Evolutionary conservation across 2,113 vertebrate genomes (phyloP).

Genomic region (Stictonetta naevosa): DNA sequence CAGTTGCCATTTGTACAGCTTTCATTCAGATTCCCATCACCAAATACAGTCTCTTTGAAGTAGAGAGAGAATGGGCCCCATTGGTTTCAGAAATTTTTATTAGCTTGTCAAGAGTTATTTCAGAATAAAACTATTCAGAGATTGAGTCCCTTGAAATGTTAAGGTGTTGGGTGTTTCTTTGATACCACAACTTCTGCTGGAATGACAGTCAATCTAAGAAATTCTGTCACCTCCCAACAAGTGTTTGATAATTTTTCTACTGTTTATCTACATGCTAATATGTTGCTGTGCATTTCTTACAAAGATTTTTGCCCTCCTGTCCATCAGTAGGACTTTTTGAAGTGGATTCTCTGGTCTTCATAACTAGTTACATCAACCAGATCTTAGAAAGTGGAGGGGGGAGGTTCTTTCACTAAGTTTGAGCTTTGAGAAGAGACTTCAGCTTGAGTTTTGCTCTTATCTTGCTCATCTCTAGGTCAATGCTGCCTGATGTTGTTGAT

Average conservation of each 20-base stretch:
- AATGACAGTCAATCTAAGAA: neutral
- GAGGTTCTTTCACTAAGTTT: neutral
- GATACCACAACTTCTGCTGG: neutral
- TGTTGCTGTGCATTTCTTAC: neutral
- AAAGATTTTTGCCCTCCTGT: neutral
- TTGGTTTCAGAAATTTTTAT: conserved; percentile 5
- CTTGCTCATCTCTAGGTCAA: conserved; percentile 84
- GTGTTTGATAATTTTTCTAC: neutral
- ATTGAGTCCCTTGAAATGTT: neutral
- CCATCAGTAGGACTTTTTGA: neutral
- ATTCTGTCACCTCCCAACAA: neutral
- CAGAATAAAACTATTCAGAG: neutral
- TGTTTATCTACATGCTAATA: neutral
- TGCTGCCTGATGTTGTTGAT: conserved; percentile 96
- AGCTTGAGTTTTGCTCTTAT: neutral
- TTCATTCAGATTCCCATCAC: neutral
- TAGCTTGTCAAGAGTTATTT: neutral
- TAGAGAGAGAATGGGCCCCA: neutral
- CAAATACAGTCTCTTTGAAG: neutral
- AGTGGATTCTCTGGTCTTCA: neutral
- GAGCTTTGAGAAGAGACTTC: neutral
- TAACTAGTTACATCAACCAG: neutral
- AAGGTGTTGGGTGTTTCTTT: neutral
- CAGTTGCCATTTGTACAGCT: neutral
- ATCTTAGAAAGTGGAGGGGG: neutral